Conservation (phyloP, 2,797 vertebrate genomes). For the Sebastes trivittatus region DNA sequence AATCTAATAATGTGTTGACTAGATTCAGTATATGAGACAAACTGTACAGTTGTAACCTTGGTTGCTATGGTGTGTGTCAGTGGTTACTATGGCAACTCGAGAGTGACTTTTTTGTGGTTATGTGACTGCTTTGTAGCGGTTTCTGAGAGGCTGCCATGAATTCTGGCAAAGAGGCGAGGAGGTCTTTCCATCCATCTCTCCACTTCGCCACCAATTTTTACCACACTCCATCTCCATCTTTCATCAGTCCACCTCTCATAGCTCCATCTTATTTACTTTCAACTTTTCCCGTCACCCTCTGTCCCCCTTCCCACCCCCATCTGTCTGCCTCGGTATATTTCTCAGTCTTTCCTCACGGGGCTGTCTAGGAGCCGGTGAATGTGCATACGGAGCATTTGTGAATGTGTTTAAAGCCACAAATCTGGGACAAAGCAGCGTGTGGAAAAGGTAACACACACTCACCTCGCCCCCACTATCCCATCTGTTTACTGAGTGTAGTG, state of each 20-base stretch:
- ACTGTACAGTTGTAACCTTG: slow-evolving; percentile 62
- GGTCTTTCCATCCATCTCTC: slow-evolving; percentile 49
- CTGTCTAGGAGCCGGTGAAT: slow-evolving; percentile 26
- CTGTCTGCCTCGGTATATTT: slow-evolving; percentile 39
- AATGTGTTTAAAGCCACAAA: slow-evolving; percentile 35
- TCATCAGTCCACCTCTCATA: slow-evolving; percentile 52
- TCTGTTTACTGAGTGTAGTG: background rate
- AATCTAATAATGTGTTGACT: slow-evolving; percentile 23
- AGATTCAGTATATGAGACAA: slow-evolving; percentile 19
- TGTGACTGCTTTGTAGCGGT: slow-evolving; percentile 42
- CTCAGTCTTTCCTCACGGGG: slow-evolving; percentile 14
- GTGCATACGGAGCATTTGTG: slow-evolving; percentile 19
- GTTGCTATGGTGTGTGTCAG: slow-evolving; percentile 64
- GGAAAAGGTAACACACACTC: slow-evolving; percentile 3
- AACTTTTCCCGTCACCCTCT: slow-evolving; percentile 45
- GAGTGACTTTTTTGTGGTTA: slow-evolving; percentile 57
- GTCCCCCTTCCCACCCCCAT: slow-evolving; percentile 35
- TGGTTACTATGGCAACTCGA: slow-evolving; percentile 68
- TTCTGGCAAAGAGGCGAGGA: slow-evolving; percentile 40
- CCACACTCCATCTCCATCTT: slow-evolving; percentile 57
- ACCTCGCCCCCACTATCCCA: background rate
- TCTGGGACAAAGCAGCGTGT: slow-evolving; percentile 29
- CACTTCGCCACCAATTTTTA: slow-evolving; percentile 30
- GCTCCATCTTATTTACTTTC: slow-evolving; percentile 55
- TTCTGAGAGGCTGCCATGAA: slow-evolving; percentile 42